Conservation (phyloP, 2,888 invertebrate species). For the Mesopsocus fuscifrons region DNA sequence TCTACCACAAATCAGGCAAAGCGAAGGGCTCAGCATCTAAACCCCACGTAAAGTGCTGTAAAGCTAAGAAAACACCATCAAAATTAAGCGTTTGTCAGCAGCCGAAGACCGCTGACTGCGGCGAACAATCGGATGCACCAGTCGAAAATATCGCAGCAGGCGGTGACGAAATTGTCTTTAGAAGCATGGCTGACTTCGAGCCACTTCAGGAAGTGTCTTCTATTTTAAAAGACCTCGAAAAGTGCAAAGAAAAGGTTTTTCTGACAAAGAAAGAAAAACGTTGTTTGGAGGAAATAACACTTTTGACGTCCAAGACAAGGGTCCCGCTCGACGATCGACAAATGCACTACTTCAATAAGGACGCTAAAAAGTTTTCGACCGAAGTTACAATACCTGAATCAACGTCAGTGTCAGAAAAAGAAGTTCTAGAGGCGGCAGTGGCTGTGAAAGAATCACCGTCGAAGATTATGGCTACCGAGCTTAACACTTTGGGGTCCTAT, state of each 20-base stretch:
- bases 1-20: too few species aligned
- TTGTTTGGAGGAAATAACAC: slow-evolving; percentile 1
- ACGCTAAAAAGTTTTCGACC: slow-evolving; percentile 5
- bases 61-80: too few species aligned
- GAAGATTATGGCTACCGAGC: background rate
- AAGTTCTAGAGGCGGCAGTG: background rate
- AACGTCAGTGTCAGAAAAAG: background rate
- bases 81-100: too few species aligned
- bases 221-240: background rate
- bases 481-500: background rate
- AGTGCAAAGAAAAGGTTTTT: background rate
- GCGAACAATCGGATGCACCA: too few species aligned
- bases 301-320: background rate
- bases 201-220: background rate
- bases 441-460: background rate
- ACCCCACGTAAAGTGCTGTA: too few species aligned
- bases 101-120: too few species aligned
- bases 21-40: too few species aligned
- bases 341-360: background rate
- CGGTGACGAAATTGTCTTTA: background rate
- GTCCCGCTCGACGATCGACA: slow-evolving; percentile 1
- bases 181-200: background rate
- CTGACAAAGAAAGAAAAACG: slow-evolving; percentile 1
- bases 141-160: too few species aligned
- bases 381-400: background rate